A percentile compares a stretch with the other conserved stretches of the same genome.
Evolutionary conservation across 2,888 invertebrate species (phyloP).

Genomic region (Phengaris arion): DNA sequence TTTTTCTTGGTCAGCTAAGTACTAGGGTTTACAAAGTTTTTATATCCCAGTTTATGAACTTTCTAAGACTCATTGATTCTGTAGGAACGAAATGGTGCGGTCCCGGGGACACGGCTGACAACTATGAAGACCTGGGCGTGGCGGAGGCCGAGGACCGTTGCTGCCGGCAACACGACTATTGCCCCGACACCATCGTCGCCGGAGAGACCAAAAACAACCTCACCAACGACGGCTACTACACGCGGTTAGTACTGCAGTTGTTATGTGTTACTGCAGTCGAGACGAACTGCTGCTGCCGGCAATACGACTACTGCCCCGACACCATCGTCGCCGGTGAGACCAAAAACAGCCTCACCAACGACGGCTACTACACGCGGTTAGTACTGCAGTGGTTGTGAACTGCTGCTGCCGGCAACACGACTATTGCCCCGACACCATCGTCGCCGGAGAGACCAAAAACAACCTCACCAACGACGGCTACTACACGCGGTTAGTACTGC

Average conservation of each 20-base stretch:
- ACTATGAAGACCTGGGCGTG: conserved; percentile 82
- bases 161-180: conserved; percentile 86
- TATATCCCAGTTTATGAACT: too few relatives aligned
- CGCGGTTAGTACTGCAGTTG: background rate
- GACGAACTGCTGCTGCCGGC: conserved; percentile 84
- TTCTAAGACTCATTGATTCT: conserved; percentile 6
- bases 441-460: conserved; percentile 74
- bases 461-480: conserved; percentile 80
- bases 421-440: conserved; percentile 81
- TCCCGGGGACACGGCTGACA: conserved; percentile 81
- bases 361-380: conserved; percentile 45
- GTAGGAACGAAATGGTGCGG: conserved; percentile 91
- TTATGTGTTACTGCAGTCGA: background rate
- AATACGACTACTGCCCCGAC: conserved; percentile 85
- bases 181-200: conserved; percentile 80
- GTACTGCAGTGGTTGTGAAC: conserved; percentile 57
- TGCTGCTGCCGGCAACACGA: conserved; percentile 87
- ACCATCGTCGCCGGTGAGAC: conserved; percentile 77
- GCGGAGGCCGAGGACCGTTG: conserved; percentile 83
- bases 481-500: conserved; percentile 4
- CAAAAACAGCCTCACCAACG: conserved; percentile 81
- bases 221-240: conserved; percentile 73
- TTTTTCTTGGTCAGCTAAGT: too few relatives aligned
- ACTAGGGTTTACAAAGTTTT: too few relatives aligned
- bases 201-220: conserved; percentile 78